Conservation (phyloP, 2,888 invertebrate genomes). For the Hylaea fasciaria region DNA sequence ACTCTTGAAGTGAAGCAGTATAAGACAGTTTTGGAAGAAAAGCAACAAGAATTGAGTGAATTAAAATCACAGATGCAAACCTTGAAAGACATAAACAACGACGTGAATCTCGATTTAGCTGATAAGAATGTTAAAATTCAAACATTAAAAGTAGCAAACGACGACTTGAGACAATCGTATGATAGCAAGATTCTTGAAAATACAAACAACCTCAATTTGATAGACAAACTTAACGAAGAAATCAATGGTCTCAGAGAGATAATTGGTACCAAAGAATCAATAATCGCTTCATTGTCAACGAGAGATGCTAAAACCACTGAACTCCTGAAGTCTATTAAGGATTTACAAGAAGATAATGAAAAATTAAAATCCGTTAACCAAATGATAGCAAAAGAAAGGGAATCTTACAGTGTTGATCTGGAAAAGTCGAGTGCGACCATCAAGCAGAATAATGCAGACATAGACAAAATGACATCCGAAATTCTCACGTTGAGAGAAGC, state of each 20-base stretch:
- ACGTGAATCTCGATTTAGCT: conserved; percentile 45
- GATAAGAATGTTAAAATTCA: conserved; percentile 53
- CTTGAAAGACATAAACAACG: conserved; percentile 50
- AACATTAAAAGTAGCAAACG: conserved; percentile 46
- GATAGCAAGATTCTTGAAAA: conserved; percentile 60
- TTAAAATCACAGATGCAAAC: conserved; percentile 48
- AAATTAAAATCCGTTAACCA: conserved; percentile 62
- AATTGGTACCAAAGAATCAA: conserved; percentile 53
- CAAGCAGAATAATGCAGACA: conserved; percentile 61
- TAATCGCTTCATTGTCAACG: conserved; percentile 49
- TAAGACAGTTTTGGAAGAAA: conserved; percentile 52
- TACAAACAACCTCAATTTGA: conserved; percentile 46
- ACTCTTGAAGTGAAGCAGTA: conserved; percentile 50
- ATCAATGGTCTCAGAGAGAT: conserved; percentile 53
- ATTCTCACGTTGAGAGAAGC: conserved; percentile 65
- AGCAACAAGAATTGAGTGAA: conserved; percentile 52
- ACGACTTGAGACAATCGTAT: conserved; percentile 56
- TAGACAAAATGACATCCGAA: conserved; percentile 70
- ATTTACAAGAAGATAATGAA: conserved; percentile 54
- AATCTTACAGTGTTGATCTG: conserved; percentile 61
- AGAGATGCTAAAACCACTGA: conserved; percentile 50
- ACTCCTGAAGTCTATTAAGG: conserved; percentile 49
- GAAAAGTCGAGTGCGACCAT: conserved; percentile 65
- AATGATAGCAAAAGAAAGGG: conserved; percentile 63
- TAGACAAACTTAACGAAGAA: conserved; percentile 59